Evolutionary conservation across 1,140 invertebrate genomes (phyloP).

Genomic region (Adelges cooleyi): DNA sequence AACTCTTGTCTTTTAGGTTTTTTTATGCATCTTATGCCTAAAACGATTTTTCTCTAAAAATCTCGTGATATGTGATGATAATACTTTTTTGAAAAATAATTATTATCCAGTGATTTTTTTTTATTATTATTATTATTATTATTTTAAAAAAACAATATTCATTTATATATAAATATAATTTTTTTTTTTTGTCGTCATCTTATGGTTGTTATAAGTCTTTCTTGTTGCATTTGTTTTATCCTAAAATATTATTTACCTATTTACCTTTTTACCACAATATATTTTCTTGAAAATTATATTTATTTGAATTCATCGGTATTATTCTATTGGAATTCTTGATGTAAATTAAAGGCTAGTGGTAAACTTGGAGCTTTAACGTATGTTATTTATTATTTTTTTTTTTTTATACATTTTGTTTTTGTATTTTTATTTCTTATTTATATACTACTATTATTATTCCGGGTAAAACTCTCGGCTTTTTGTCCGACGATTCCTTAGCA

Average conservation of each 20-base stretch:
- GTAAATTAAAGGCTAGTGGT: slow-evolving; percentile 13
- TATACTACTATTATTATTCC: slow-evolving; percentile 9
- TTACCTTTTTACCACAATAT: background rate
- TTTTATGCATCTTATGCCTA: background rate
- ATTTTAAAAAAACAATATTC: too few relatives aligned
- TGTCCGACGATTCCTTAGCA: background rate
- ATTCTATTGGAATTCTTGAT: slow-evolving; percentile 1
- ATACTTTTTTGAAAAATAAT: background rate
- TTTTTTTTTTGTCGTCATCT: background rate
- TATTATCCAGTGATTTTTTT: background rate
- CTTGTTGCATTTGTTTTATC: background rate
- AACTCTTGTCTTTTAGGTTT: background rate
- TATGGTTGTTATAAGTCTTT: background rate
- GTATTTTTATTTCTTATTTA: slow-evolving; percentile 1
- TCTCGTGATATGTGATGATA: background rate
- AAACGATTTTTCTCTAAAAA: background rate
- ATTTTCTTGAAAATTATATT: background rate
- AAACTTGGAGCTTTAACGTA: slow-evolving; percentile 9
- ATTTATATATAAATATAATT: background rate
- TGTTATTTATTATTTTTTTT: slow-evolving; percentile 15
- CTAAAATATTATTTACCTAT: background rate
- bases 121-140: background rate
- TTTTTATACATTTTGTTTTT: slow-evolving; percentile 13
- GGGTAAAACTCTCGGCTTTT: background rate
- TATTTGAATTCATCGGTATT: slow-evolving; percentile 3